phyloP scores from a whole-genome alignment of 2,113 vertebrate genomes.

The Leiothrix lutea region DNA sequence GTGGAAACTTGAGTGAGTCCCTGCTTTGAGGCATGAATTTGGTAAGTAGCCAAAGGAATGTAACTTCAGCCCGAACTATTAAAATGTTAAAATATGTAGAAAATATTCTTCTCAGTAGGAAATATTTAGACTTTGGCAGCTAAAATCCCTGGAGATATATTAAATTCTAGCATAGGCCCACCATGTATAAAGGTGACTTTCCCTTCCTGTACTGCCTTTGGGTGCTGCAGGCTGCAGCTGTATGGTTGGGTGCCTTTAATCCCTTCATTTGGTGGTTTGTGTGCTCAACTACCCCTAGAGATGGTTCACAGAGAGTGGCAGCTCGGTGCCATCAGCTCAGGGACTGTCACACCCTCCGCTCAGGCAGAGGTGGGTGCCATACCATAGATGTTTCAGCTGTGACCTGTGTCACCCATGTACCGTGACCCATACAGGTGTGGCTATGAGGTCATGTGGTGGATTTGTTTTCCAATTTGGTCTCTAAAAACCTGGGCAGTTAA shows the following conservation, averaged over 20 bases:
- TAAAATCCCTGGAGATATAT: neutral
- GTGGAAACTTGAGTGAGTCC: neutral
- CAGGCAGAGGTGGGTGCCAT: neutral
- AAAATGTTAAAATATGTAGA: neutral
- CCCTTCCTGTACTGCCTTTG: neutral
- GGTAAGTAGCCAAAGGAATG: neutral
- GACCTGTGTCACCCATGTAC: neutral
- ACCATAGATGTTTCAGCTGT: neutral
- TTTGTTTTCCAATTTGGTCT: neutral
- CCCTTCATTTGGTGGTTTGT: neutral
- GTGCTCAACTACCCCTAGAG: neutral
- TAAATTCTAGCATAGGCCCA: neutral
- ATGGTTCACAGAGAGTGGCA: neutral
- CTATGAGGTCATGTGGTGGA: neutral
- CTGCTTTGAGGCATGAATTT: neutral
- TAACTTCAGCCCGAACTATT: neutral
- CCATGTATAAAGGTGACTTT: neutral
- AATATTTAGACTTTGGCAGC: neutral
- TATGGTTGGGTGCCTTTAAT: neutral
- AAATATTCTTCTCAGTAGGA: neutral
- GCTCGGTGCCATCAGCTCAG: neutral
- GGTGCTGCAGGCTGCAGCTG: neutral
- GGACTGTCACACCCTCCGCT: fast-evolving
- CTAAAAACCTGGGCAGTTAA: neutral
- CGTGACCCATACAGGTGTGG: neutral